Conservation (phyloP, 92 coral and sea anemone genomes). For the Zoanthus solanderi region DNA sequence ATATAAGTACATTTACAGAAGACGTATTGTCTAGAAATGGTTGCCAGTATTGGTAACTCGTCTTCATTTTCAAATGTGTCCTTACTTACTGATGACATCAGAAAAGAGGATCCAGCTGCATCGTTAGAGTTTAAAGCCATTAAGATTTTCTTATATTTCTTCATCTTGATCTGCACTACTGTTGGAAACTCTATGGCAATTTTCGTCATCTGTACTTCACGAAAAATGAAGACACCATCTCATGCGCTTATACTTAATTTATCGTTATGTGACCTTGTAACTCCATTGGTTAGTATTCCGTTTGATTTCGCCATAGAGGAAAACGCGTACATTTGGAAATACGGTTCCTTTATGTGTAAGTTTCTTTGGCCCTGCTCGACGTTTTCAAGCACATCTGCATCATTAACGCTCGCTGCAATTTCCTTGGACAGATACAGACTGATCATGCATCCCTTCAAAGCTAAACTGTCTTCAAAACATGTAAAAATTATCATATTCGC, state of each 20-base stretch:
- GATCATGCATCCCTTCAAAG: slow-evolving; percentile 90
- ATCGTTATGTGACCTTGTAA: slow-evolving; percentile 88
- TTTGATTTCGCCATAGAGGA: slow-evolving; percentile 91
- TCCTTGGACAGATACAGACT: slow-evolving; percentile 93
- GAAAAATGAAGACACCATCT: slow-evolving; percentile 82
- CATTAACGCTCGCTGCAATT: slow-evolving; percentile 84
- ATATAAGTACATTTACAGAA: neutral
- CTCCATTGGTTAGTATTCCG: slow-evolving; percentile 92
- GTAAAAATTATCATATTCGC: slow-evolving; percentile 57
- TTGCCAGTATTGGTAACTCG: neutral
- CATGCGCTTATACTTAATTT: slow-evolving; percentile 84
- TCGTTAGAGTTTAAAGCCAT: slow-evolving; percentile 54
- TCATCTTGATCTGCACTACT: slow-evolving; percentile 74
- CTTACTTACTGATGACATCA: neutral
- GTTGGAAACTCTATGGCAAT: slow-evolving; percentile 90
- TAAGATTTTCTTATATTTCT: slow-evolving; percentile 74
- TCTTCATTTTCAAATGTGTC: neutral
- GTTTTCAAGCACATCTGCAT: slow-evolving; percentile 79
- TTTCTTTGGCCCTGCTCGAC: slow-evolving; percentile 92
- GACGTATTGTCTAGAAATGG: neutral
- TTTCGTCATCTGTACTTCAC: slow-evolving; percentile 74
- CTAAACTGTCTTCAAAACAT: slow-evolving; percentile 74
- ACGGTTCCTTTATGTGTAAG: slow-evolving; percentile 82
- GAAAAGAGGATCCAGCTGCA: slow-evolving; percentile 33
- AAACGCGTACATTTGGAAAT: slow-evolving; percentile 75